phyloP scores from a whole-genome alignment of 2,113 vertebrate genomes.

The Fregata magnificens region DNA sequence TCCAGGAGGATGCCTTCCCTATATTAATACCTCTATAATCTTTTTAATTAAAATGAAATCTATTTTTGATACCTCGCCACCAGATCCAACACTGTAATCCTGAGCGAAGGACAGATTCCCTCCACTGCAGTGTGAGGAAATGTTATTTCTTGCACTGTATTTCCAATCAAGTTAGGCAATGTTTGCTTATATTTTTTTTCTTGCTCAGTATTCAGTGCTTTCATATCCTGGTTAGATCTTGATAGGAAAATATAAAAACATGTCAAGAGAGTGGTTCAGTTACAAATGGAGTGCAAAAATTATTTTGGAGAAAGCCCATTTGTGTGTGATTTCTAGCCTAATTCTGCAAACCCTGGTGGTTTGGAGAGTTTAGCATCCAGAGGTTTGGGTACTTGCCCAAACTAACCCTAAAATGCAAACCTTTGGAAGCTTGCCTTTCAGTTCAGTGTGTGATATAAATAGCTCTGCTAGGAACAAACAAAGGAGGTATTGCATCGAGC shows the following conservation, averaged over 20 bases:
- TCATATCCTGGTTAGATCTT: slow-evolving; percentile 30
- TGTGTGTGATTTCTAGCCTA: slow-evolving; percentile 59
- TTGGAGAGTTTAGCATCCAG: slow-evolving; percentile 56
- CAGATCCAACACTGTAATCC: background rate
- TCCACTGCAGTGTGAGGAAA: background rate
- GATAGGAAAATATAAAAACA: slow-evolving; percentile 51
- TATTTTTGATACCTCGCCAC: slow-evolving; percentile 9
- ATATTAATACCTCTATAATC: background rate
- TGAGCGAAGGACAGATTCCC: background rate
- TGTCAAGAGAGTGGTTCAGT: slow-evolving; percentile 27
- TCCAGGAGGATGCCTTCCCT: background rate
- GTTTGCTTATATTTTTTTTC: background rate
- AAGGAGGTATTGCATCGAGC: slow-evolving; percentile 29
- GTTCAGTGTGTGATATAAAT: slow-evolving; percentile 54
- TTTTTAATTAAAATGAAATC: slow-evolving; percentile 51
- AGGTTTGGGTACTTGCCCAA: slow-evolving; percentile 66
- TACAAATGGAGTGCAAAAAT: slow-evolving; percentile 56
- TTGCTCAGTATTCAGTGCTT: background rate
- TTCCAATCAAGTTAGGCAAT: background rate
- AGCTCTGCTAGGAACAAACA: slow-evolving; percentile 47
- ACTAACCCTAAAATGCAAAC: slow-evolving; percentile 58
- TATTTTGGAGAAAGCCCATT: slow-evolving; percentile 52
- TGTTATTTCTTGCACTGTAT: background rate
- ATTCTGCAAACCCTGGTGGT: slow-evolving; percentile 51
- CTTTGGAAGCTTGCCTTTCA: slow-evolving; percentile 47